Conservation (phyloP, 2,113 vertebrate species). For the Muntiacus muntjak region DNA sequence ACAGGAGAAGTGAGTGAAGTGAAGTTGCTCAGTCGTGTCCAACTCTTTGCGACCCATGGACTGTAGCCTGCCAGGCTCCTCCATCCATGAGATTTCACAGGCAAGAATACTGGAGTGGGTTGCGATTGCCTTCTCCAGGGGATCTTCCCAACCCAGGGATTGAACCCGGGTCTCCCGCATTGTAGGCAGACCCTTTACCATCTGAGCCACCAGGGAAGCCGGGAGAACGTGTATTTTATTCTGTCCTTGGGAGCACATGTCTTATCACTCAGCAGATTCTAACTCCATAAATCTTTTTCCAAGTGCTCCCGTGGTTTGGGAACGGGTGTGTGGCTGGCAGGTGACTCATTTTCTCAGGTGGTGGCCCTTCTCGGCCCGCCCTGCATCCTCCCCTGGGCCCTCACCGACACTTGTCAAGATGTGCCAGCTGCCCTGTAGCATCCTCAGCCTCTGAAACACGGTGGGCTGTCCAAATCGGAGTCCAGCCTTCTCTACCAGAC, state of each 20-base stretch:
- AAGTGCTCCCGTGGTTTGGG: neutral
- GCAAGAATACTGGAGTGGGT: neutral
- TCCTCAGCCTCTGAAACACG: neutral
- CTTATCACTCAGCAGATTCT: neutral
- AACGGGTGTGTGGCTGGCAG: neutral
- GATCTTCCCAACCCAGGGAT: neutral
- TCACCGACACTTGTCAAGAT: neutral
- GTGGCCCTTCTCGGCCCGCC: neutral
- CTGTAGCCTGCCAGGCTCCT: neutral
- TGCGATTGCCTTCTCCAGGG: neutral
- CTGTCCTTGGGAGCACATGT: neutral
- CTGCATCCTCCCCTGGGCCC: neutral
- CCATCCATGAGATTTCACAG: neutral
- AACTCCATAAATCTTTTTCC: neutral
- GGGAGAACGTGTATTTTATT: neutral
- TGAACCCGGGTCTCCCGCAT: neutral
- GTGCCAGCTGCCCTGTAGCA: neutral
- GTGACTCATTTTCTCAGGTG: neutral
- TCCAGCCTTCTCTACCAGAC: neutral
- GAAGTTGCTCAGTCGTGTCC: neutral
- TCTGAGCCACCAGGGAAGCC: neutral
- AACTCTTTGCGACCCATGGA: rapidly evolving
- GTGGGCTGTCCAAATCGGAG: neutral
- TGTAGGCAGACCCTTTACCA: neutral
- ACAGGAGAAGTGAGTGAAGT: neutral